Conservation (phyloP, 2,113 vertebrate genomes). For the Noctilio leporinus region DNA sequence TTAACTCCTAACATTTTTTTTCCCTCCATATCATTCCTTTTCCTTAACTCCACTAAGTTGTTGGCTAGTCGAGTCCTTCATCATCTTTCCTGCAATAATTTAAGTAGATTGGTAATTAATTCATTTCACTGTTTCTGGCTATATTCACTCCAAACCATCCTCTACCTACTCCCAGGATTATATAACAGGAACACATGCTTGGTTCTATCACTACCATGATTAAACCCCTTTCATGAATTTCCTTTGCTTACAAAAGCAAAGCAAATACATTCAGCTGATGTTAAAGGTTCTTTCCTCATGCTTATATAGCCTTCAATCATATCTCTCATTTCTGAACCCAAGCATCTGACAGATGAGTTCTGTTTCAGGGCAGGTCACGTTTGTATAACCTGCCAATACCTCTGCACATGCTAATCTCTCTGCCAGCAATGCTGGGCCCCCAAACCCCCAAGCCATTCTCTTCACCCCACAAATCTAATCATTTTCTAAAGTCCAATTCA, state of each 20-base stretch:
- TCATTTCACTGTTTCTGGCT: not conserved
- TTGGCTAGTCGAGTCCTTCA: not conserved
- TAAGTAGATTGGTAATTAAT: not conserved
- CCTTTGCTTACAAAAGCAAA: not conserved
- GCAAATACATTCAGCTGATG: not conserved
- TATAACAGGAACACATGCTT: not conserved
- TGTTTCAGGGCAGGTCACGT: not conserved
- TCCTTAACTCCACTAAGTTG: not conserved
- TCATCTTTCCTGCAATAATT: not conserved
- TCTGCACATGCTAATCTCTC: not conserved
- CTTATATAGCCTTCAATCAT: not conserved
- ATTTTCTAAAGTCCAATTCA: not conserved
- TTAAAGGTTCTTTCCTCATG: not conserved
- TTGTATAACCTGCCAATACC: not conserved
- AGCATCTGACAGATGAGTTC: not conserved
- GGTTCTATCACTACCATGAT: not conserved
- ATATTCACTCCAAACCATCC: not conserved
- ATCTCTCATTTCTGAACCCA: not conserved
- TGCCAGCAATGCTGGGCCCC: not conserved
- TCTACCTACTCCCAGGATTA: not conserved
- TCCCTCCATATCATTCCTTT: not conserved
- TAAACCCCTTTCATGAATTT: not conserved
- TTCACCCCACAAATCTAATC: not conserved
- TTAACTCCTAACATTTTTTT: not conserved
- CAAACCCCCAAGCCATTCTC: not conserved